Evolutionary conservation across 1,140 invertebrate genomes (phyloP), one percentile per base, ranked within the genome.

Genomic region (Brachionus rubens): DNA sequence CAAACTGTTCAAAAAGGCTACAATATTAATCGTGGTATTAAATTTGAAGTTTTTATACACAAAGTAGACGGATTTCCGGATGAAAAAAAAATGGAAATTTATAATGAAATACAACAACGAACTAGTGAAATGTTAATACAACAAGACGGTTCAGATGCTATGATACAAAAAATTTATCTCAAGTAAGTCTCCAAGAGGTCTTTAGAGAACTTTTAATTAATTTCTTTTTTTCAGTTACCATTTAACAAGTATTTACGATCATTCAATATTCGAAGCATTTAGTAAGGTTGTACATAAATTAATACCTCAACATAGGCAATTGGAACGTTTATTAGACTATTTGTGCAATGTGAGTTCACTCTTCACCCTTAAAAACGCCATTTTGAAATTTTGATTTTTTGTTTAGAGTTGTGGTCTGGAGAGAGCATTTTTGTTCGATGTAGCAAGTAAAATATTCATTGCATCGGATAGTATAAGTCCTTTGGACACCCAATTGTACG

Each of bases 201-300:
- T 46, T 5, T n/a, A 47, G 46, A 47, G 19, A 47, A 6, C 19
- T 47, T 47, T 47, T 47, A n/a, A 3, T 3, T 47, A 47, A 47
- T 47, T 6, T 47, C 14, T 47, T 47, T 14, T 47, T 5, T 4
- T 65, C 3, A 76, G 54, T 26, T 76, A 62, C 36, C 95, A 99
- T 85, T 86, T 99, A 46, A 99, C 97, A 12, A 98, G 94, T 76
- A 99, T 99, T 78, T 99, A 99, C 84, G 97, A 99, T 86, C 96
- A 99, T 83, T 98, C 96, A 76, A 99, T 99, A 85, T 99, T 99
- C 87, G 97, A 99, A 88, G 96, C 96, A 14, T 99, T 99, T 85
- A 98, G 94, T 80, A 99, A 99, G 91, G 96, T 99, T 79, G 95
- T 99, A 56, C 97, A 99, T 83, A 99, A 99, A 85, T 86, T 99